phyloP scores from a whole-genome alignment of 1,140 invertebrate species.

The Heliconius nattereri region DNA sequence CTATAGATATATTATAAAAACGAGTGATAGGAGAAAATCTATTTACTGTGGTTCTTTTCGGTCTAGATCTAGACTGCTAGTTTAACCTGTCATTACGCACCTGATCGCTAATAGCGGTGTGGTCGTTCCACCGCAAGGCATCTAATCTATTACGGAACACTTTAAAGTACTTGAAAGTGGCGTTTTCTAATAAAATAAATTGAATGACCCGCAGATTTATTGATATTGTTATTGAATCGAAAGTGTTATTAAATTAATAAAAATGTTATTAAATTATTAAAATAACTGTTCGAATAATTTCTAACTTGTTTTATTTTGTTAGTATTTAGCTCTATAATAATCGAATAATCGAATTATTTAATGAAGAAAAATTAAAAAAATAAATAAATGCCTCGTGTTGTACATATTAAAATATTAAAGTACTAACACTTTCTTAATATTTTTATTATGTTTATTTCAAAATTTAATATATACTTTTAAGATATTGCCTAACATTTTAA shows the following conservation, averaged over 20 bases:
- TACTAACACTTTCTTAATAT: too few species aligned
- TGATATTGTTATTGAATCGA: slow-evolving; percentile 1
- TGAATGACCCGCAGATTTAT: background rate
- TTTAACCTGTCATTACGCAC: background rate
- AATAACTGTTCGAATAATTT: background rate
- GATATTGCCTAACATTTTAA: too few species aligned
- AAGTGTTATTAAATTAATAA: background rate
- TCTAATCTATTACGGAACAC: slow-evolving; percentile 1
- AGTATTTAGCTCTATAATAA: too few species aligned
- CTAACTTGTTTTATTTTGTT: too few species aligned
- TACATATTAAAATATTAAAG: too few species aligned
- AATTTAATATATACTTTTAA: too few species aligned
- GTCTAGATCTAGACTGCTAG: background rate
- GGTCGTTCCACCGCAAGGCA: background rate
- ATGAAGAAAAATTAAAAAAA: too few species aligned
- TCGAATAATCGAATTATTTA: too few species aligned
- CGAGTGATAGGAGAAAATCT: background rate
- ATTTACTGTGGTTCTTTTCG: background rate
- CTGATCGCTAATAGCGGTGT: background rate
- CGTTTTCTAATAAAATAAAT: background rate
- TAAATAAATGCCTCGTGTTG: too few species aligned
- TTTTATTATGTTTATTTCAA: too few species aligned
- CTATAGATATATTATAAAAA: background rate
- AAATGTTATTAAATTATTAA: background rate
- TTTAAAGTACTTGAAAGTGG: background rate